Base-by-base conservation (phyloP, 2,888 invertebrate genomes). In the Agrochola lychnidis region DNA sequence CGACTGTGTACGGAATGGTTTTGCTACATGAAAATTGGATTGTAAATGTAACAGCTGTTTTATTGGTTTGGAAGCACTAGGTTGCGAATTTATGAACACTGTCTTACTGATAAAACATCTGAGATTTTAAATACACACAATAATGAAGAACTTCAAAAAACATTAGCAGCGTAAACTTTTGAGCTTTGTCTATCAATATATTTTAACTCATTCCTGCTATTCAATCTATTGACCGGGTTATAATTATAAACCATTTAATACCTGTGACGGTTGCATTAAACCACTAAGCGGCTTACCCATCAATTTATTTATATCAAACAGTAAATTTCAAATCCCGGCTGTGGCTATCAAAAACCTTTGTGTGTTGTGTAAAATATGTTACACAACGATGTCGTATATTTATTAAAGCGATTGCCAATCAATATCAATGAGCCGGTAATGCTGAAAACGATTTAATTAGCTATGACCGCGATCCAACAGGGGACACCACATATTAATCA, bases 401-500 rank as follows among this genome's bases (percentile, higher is more conserved):
- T 79, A 80, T 86, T 71, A 76, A 75, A 75, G 22, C 57, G 64
- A 62, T 73, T n/a, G 57, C 63, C 81, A 68, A 84, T 86, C 82
- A 78, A 73, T 81, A 76, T 73, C 74, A 87, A 77, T 81, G 74
- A 76, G 67, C 78, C 62, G 69, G 69, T 74, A 76, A 76, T 81
- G 57, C 76, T 70, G 71, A 53, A 64, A 66, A 71, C 61, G 56
- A 85, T 84, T 87, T 87, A 87, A 87, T 87, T 87, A 87, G 83
- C 66, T 68, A 48, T 36, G 72, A 76, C 79, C 87, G 66, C 83
- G 81, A 25, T 40, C 76, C 73, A n/a, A 57, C 62, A 1, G 7
- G 45, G 70, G 56, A 68, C 48, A 72, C 73, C 81, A 62, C 77
- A 40, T 59, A 78, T 78, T 62, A 71, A 84, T 81, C 71, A 77